These are phyloP conservation scores for Drosophila planitibia DNA, from an alignment of 2,888 invertebrate species.

Conservation along the genomic window DNA sequence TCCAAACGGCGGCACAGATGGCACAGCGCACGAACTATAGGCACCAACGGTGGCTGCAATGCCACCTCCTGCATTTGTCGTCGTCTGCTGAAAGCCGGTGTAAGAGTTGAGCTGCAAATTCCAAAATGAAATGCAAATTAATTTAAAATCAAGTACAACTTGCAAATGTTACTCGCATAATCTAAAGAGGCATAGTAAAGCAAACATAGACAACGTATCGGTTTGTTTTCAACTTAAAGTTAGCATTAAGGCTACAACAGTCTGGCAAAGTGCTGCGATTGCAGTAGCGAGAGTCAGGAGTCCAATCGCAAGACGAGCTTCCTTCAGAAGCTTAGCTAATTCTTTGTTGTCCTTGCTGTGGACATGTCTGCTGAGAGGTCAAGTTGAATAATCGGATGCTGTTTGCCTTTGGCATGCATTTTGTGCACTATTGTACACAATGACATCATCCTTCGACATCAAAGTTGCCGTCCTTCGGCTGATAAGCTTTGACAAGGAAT, in stretches of 20 bases:
- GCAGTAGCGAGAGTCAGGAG: neutral
- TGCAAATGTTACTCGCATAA: neutral
- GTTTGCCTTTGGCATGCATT: neutral
- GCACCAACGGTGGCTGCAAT: conserved; percentile 46
- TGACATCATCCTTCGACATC: neutral
- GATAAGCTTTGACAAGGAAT: neutral
- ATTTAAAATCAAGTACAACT: neutral
- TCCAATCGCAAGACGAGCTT: neutral
- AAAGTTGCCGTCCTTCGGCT: neutral
- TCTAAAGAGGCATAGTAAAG: neutral
- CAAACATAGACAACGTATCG: neutral
- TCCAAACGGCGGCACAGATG: conserved; percentile 80
- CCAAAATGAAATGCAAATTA: neutral
- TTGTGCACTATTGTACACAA: neutral
- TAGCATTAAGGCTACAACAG: neutral
- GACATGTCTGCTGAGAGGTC: neutral
- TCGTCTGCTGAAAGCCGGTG: conserved; percentile 48
- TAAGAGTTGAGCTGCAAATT: conserved; percentile 59
- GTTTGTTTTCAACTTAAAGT: neutral
- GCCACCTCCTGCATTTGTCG: conserved; percentile 40
- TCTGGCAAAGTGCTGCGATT: neutral
- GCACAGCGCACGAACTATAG: conserved; percentile 81
- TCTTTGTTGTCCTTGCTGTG: neutral
- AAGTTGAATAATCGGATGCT: neutral
- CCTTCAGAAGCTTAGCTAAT: neutral